Evolutionary conservation across 1,140 invertebrate genomes (phyloP), one percentile per base, ranked within the genome.

Genomic region (Ganaspis sp.): DNA sequence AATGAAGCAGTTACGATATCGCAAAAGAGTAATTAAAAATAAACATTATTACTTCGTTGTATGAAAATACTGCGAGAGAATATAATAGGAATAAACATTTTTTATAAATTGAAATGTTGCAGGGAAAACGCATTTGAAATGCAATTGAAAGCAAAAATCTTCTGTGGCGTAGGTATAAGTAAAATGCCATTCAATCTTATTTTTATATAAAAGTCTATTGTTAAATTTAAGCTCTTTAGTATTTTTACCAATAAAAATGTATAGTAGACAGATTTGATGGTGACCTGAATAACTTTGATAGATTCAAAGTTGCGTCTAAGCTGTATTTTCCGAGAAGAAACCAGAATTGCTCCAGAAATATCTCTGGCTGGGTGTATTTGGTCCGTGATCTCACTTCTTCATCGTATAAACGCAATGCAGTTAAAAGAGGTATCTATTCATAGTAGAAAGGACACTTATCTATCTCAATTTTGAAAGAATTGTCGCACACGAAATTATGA

Each of bases 261-360:
- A 29, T 64, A 29, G 23, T 26, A 29, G 23, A 15, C 23, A 64
- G 21, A 5, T 64, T 6, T 29, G 58, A 26, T 29, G 58, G 58
- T 64, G 58, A 64, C 58, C 58, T 64, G 58, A 64, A 64, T 64
- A 64, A 15, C 15, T 64, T 64, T 15, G 58, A 64, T 64, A 64
- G 23, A 26, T 64, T 64, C 58, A 11, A 29, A 9, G 58, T 29
- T 64, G 58, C 58, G 58, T 64, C 21, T 49, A 64, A 64, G 58
- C 26, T 29, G 54, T 11, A 64, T 64, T 64, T n/a, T 64, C 58
- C 6, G 58, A 64, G 58, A 64, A 64, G 58, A 26, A 64, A 64
- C 58, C 15, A n/a, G 58, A 64, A 64, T 12, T 34, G 58, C 58
- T 64, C 58, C 58, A 64, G 58, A 64, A 64, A 64, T 64, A 64